A percentile compares a stretch with the other conserved stretches of the same genome.
Conservation (phyloP, 2,888 invertebrate species). For the Frankliniella fusca region DNA sequence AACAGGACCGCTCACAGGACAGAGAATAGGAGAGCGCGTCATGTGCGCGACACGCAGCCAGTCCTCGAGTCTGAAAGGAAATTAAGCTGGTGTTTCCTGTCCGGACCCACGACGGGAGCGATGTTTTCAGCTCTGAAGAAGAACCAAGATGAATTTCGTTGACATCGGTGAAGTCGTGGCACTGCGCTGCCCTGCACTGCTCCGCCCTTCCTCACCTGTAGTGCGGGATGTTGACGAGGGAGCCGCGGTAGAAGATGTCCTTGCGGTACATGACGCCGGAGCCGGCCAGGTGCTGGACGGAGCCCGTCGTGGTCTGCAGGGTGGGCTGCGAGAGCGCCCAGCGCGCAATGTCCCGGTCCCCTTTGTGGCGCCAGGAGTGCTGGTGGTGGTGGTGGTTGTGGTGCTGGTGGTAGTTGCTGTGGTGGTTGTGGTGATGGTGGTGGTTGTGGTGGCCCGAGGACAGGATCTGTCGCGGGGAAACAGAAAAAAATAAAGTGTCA, state of each 20-base stretch:
- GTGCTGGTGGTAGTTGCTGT: conserved; percentile 31
- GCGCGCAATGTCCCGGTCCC: conserved; percentile 39
- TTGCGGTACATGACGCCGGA: conserved; percentile 79
- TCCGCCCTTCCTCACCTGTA: conserved; percentile 37
- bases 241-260: conserved; percentile 86
- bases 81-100: too few species aligned
- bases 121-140: too few species aligned
- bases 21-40: too few species aligned
- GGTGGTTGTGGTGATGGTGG: conserved; percentile 28
- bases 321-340: conserved; percentile 41
- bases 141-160: too few species aligned
- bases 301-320: conserved; percentile 32
- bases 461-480: conserved; percentile 32
- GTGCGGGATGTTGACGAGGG: conserved; percentile 53
- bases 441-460: conserved; percentile 35
- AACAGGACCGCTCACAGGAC: neutral
- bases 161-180: too few species aligned
- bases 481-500: neutral
- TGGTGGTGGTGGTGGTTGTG: neutral
- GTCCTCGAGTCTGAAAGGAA: too few species aligned
- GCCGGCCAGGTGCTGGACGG: conserved; percentile 49
- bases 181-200: too few species aligned
- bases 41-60: too few species aligned
- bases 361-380: conserved; percentile 30
- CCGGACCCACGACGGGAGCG: too few species aligned